Conservation (phyloP, 2,113 vertebrate genomes). For the Proteles cristata region DNA sequence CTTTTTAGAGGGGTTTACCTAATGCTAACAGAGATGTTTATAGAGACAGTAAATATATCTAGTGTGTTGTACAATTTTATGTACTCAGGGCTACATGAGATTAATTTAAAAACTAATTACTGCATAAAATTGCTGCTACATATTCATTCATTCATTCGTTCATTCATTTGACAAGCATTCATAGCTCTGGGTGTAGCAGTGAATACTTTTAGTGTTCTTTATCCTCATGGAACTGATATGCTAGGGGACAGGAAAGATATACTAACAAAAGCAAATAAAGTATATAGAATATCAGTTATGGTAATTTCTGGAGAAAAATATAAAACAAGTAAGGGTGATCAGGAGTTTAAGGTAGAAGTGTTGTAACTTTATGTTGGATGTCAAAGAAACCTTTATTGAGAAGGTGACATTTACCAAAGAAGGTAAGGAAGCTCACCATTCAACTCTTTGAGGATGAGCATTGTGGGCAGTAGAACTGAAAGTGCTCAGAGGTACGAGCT, state of each 20-base stretch:
- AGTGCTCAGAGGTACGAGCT: neutral
- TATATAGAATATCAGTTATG: neutral
- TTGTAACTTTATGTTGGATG: neutral
- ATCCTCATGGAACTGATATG: neutral
- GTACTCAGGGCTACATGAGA: neutral
- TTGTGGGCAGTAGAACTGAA: neutral
- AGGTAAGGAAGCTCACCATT: neutral
- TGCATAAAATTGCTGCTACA: neutral
- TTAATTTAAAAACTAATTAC: conserved; percentile 2
- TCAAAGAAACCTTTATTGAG: neutral
- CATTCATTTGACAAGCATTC: neutral
- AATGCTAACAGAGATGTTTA: neutral
- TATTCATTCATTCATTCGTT: neutral
- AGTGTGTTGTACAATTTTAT: neutral
- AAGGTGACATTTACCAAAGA: neutral
- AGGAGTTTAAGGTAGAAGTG: neutral
- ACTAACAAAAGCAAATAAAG: neutral
- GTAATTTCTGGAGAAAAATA: neutral
- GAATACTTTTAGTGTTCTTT: neutral
- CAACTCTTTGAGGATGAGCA: neutral
- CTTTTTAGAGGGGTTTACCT: neutral
- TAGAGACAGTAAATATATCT: neutral
- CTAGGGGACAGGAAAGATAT: neutral
- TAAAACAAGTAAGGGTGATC: neutral
- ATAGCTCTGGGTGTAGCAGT: neutral